Percentiles rank a stretch among this genome's conserved stretches.
Evolutionary conservation across 1,140 invertebrate genomes (phyloP).

Genomic region (Drosophila virilis): DNA sequence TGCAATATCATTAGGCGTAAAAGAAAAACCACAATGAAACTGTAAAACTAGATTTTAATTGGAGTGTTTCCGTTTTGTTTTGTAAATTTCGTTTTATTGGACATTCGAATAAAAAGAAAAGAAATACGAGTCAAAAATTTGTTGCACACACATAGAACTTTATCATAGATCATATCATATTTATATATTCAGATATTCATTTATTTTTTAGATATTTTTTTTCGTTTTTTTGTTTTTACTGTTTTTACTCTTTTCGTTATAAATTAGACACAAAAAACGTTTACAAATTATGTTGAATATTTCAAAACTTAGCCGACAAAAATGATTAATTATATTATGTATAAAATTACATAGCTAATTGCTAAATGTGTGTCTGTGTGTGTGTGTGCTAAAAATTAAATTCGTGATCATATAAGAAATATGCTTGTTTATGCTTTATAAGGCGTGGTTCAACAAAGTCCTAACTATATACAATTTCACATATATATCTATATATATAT

Average conservation of each 20-base stretch:
- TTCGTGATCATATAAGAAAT: constrained; percentile 66
- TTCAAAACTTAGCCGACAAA: constrained; percentile 63
- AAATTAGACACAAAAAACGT: constrained; percentile 77
- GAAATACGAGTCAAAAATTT: not conserved
- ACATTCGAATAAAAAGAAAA: not conserved
- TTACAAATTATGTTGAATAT: constrained; percentile 66
- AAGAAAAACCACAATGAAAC: not conserved
- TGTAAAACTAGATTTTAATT: constrained; percentile 6
- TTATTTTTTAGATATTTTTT: constrained; percentile 43
- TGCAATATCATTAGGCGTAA: constrained; percentile 3
- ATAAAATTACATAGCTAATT: constrained; percentile 53
- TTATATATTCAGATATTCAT: constrained; percentile 39
- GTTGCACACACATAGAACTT: not conserved
- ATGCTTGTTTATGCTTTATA: constrained; percentile 33
- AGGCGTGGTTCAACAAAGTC: constrained; percentile 39
- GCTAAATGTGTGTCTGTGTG: constrained; percentile 19
- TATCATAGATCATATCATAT: constrained; percentile 1
- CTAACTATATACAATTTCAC: constrained; percentile 46
- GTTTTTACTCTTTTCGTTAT: constrained; percentile 56
- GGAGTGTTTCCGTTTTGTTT: not conserved
- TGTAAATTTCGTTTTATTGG: constrained; percentile 1
- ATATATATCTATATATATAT: constrained; percentile 42
- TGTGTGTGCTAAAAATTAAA: constrained; percentile 56
- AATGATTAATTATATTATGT: constrained; percentile 43
- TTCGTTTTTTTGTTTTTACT: constrained; percentile 19